Conservation (phyloP, 2,888 invertebrate genomes). For the Drosophila paracracens region DNA sequence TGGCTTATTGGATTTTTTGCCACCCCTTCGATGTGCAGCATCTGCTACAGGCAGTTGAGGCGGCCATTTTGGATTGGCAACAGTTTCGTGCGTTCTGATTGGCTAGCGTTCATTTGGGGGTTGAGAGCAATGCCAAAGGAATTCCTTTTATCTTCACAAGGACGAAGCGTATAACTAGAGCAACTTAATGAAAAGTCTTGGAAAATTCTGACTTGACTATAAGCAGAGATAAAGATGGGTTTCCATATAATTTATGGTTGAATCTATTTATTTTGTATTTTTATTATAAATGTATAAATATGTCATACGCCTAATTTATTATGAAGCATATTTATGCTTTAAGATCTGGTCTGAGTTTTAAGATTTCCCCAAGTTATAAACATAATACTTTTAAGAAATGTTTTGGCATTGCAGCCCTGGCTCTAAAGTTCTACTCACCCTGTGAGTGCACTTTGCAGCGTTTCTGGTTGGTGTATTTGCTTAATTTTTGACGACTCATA, state of each 20-base stretch:
- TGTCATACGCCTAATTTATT: neutral
- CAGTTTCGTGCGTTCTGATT: slow-evolving; percentile 71
- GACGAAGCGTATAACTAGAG: neutral
- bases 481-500: neutral
- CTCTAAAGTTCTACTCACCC: neutral
- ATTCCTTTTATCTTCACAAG: neutral
- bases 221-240: neutral
- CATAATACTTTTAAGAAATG: neutral
- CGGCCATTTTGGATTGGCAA: slow-evolving; percentile 80
- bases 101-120: slow-evolving; percentile 37
- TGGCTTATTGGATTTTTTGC: slow-evolving; percentile 70
- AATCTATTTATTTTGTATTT: neutral
- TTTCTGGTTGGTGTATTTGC: neutral
- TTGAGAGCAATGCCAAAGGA: neutral
- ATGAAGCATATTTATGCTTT: neutral
- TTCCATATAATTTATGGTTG: neutral
- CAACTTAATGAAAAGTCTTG: neutral
- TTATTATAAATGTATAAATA: neutral
- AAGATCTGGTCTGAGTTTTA: neutral
- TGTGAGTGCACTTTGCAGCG: neutral
- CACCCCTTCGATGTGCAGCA: slow-evolving; percentile 51
- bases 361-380: neutral
- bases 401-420: neutral
- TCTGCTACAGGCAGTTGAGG: slow-evolving; percentile 23
- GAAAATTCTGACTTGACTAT: too few relatives aligned